Evolutionary conservation across 2,888 invertebrate species (phyloP).

Genomic region (Catotricha subobsoleta): DNA sequence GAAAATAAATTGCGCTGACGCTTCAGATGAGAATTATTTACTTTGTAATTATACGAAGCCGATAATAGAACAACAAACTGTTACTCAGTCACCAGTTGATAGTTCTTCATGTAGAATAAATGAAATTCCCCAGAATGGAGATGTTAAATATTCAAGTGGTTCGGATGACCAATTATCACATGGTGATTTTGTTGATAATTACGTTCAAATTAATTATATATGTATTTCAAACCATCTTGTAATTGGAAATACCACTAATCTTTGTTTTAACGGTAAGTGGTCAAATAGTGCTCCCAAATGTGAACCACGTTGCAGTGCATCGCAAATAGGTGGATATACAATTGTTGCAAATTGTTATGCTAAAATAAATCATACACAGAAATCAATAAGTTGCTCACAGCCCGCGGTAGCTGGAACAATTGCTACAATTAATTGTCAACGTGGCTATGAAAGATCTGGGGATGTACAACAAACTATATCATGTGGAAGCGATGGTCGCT

Average conservation of each 20-base stretch:
- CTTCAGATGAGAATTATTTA: slow-evolving; percentile 16
- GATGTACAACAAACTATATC: slow-evolving; percentile 1
- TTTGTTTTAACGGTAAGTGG: slow-evolving; percentile 5
- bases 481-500: slow-evolving; percentile 17
- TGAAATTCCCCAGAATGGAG: slow-evolving; percentile 2
- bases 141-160: background rate
- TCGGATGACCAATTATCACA: background rate
- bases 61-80: too few relatives aligned
- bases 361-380: slow-evolving; percentile 1
- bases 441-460: slow-evolving; percentile 9
- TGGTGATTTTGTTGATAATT: slow-evolving; percentile 1
- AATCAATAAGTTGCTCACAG: slow-evolving; percentile 10
- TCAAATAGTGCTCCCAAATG: background rate
- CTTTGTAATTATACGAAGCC: too few relatives aligned
- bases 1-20: slow-evolving; percentile 16
- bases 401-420: slow-evolving; percentile 11
- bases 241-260: background rate
- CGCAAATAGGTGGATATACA: background rate
- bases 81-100: too few relatives aligned
- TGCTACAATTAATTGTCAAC: slow-evolving; percentile 12
- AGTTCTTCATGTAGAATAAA: background rate
- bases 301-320: background rate
- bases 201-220: background rate
- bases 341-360: slow-evolving; percentile 9
- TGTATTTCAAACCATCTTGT: slow-evolving; percentile 4